A percentile compares a stretch with the other conserved stretches of the same genome.
phyloP scores from a whole-genome alignment of 2,797 vertebrate species.

The Rallus crepitans region DNA sequence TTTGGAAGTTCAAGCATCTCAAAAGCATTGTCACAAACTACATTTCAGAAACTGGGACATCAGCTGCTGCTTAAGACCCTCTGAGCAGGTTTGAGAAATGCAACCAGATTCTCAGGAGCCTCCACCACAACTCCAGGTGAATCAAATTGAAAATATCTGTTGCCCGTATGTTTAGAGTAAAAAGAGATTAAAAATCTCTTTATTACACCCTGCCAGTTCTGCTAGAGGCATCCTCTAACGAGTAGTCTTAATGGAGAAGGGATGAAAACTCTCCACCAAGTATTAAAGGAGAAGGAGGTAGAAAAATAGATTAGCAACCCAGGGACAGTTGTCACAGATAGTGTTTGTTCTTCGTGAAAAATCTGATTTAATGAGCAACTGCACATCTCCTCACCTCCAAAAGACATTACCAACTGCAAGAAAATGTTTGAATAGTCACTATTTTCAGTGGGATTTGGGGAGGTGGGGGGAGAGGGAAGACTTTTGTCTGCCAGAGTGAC shows the following conservation, averaged over 20 bases:
- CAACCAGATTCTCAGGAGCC: not conserved
- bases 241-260: not conserved
- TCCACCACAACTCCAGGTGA: not conserved
- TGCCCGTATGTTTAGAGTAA: not conserved
- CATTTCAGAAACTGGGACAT: not conserved
- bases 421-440: not conserved
- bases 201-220: not conserved
- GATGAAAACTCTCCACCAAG: constrained; percentile 8
- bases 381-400: not conserved
- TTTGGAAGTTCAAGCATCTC: not conserved
- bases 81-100: not conserved
- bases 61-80: not conserved
- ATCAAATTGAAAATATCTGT: not conserved
- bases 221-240: not conserved
- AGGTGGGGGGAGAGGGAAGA: no score
- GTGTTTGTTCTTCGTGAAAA: not conserved
- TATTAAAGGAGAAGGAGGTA: not conserved
- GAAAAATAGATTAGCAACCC: not conserved
- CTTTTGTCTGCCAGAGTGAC: not conserved
- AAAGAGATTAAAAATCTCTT: not conserved
- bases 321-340: not conserved
- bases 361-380: not conserved
- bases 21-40: not conserved
- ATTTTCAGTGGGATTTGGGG: not conserved
- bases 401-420: not conserved